Base-by-base conservation (phyloP, 2,888 invertebrate genomes). In the Eulithis testata region DNA sequence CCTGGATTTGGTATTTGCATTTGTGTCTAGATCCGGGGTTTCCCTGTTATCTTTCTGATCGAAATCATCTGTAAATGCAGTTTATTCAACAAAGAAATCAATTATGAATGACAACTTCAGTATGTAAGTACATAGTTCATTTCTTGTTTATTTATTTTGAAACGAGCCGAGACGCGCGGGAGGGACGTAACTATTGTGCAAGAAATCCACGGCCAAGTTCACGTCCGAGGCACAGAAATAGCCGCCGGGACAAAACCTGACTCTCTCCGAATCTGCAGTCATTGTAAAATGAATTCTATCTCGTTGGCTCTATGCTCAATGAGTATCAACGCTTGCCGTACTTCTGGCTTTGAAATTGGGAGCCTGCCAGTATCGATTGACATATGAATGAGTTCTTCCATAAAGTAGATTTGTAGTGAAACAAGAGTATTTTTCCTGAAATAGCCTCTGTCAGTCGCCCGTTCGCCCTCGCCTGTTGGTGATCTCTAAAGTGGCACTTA, bases 181-280 rank as follows among this genome's bases (percentile, higher is more conserved):
- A 27, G 14, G 49, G 9, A n/a, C n/a, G 14, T 12, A 31, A 40
- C 40, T 50, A 58, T 62, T 62, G 53, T 50, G 54, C 60, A 59
- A 63, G 37, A 60, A 61, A 61, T 12, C 63, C 69, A 75, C 74
- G 76, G 81, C 77, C 86, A 86, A 85, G 86, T 85, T 85, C 86
- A 84, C 74, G 83, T 70, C 68, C 63, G 61, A 53, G 57, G 51
- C 65, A 69, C 75, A 66, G 59, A 80, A 79, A 79, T 80, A 80
- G 75, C 71, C 60, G 66, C 66, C 60, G 60, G 63, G 65, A 31
- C 11, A 4, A n/a, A 11, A 31, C 59, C 51, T 52, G 51, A 59
- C 27, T 51, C 59, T 52, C 59, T 59, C 44, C 9, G 12, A 59
- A 59, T 51, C n/a, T 31, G 3, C 31, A 11, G 27, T n/a, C 44